Conservation (phyloP, 2,113 vertebrate species). For the Tamias sibiricus region DNA sequence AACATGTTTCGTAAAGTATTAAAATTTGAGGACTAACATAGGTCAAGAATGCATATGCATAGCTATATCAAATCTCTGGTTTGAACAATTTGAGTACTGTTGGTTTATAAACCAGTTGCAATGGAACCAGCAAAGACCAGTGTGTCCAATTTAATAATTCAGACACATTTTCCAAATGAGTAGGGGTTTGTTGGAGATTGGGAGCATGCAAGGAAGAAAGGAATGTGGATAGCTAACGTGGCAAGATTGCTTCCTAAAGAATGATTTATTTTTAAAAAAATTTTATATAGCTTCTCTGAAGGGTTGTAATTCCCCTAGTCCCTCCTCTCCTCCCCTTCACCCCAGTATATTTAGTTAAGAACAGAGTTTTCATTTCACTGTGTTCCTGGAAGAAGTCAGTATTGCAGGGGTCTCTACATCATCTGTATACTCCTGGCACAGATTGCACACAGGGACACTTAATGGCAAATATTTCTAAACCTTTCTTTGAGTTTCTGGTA, state of each 20-base stretch:
- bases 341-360: slow-evolving; percentile 20
- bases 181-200: slow-evolving; percentile 56
- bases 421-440: slow-evolving; percentile 18
- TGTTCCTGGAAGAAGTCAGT: slow-evolving; percentile 54
- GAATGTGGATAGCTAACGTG: slow-evolving; percentile 44
- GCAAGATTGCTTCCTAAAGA: slow-evolving; percentile 63
- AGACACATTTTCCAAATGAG: slow-evolving; percentile 68
- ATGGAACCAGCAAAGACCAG: slow-evolving; percentile 38
- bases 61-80: slow-evolving; percentile 48
- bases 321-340: neutral
- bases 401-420: slow-evolving; percentile 71
- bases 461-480: slow-evolving; percentile 79
- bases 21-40: slow-evolving; percentile 68
- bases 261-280: slow-evolving; percentile 49
- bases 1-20: slow-evolving; percentile 73
- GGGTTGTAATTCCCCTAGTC: neutral
- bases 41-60: slow-evolving; percentile 28
- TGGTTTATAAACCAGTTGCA: slow-evolving; percentile 65
- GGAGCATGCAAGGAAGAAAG: slow-evolving; percentile 41
- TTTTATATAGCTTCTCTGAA: slow-evolving; percentile 35
- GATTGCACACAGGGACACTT: slow-evolving; percentile 75
- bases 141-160: slow-evolving; percentile 54
- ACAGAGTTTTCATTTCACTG: slow-evolving; percentile 55
- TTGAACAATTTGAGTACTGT: slow-evolving; percentile 72
- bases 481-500: slow-evolving; percentile 62